Evolutionary conservation across 1,140 invertebrate genomes (phyloP), one percentile per base, ranked within the genome.

Genomic region (Drosophila burlai): DNA sequence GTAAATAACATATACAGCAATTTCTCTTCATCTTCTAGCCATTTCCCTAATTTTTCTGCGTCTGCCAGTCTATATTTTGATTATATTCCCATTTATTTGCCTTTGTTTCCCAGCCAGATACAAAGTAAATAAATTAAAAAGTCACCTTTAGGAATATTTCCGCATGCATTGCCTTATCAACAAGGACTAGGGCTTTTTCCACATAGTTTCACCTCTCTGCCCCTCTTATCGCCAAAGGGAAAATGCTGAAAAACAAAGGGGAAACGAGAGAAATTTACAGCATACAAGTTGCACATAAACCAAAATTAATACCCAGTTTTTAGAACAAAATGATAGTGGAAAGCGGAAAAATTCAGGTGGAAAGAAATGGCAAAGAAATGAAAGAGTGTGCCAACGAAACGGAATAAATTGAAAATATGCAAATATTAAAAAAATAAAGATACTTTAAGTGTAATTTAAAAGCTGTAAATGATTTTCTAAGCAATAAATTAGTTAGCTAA

Each of bases 241-340:
- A 60, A 62, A 57, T 67, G 59, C 42, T 54, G 60, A 54, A 74
- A 69, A 80, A 24, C 52, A 78, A 73, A 71, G 34, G 49, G 42
- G 49, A 62, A 58, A 59, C 42, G 2, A 1, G 8, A 2, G 26
- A 50, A 84, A 85, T 78, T 75, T 81, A 75, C 77, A 81, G 66
- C 82, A 74, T 81, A 81, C 74, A 78, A 85, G 82, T 81, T 85
- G 82, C 74, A 81, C 74, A 85, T 85, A 85, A 85, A 85, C 74
- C 82, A 85, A 85, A 85, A 81, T 85, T 85, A 85, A 85, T 85
- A 85, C 78, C 74, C 74, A 61, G 62, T 59, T 46, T 50, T 13
- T 38, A 55, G 46, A 13, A 43, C 11, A 47, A 16, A 60, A 31
- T 34, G 46, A 52, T 65, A 26, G 46, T 13, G 47, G 24, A 43